A percentile compares a stretch with the other conserved stretches of the same genome.
Conservation (phyloP, 2,888 invertebrate genomes). For the Rhyacophila evoluta region DNA sequence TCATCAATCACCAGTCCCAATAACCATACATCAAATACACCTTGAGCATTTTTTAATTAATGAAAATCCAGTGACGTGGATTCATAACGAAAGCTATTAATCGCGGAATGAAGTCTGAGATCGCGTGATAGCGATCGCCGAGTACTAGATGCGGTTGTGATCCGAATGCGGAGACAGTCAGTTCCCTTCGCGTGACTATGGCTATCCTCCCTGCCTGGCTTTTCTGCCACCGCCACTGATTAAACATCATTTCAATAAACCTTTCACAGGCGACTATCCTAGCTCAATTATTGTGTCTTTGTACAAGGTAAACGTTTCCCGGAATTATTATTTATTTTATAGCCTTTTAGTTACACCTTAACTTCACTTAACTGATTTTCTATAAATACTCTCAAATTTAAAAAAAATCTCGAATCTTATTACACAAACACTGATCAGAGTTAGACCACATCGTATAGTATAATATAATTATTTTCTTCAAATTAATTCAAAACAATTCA, state of each 20-base stretch:
- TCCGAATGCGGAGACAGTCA: background rate
- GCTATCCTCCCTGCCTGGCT: constrained; percentile 57
- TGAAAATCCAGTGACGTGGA: constrained; percentile 11
- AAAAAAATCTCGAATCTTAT: no score
- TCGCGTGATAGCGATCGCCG: constrained; percentile 31
- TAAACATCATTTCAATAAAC: constrained; percentile 50
- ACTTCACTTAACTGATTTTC: background rate
- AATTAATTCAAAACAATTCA: no score
- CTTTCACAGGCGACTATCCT: constrained; percentile 44
- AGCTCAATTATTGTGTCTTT: constrained; percentile 28
- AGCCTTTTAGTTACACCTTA: background rate
- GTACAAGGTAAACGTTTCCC: background rate
- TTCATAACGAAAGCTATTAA: constrained; percentile 24
- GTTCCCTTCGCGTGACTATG: constrained; percentile 59
- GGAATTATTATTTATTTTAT: background rate
- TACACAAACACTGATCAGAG: no score
- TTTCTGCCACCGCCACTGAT: constrained; percentile 33
- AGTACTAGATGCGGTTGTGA: background rate
- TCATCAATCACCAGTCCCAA: constrained; percentile 14
- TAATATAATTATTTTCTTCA: no score
- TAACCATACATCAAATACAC: constrained; percentile 9
- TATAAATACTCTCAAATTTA: no score
- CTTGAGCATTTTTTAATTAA: constrained; percentile 17
- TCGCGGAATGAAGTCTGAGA: constrained; percentile 17
- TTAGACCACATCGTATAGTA: no score